Evolutionary conservation across 2,888 invertebrate genomes (phyloP), one percentile per base, ranked within the genome.

Genomic region (Brenthis ino): DNA sequence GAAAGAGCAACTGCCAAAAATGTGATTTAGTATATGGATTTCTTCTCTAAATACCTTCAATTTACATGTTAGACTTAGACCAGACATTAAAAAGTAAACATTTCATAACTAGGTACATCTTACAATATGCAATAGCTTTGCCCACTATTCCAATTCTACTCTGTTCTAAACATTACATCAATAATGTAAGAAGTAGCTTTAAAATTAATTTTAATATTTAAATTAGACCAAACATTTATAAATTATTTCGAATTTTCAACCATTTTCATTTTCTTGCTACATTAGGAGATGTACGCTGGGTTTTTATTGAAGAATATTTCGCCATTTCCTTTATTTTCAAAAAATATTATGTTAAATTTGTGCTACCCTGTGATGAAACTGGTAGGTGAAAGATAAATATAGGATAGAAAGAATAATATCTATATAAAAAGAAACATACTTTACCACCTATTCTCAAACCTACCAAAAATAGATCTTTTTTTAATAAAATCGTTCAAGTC

Each of bases 81-180:
- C 12, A 61, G 33, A n/a, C 20, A 55, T 20, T 24, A 13, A 20
- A 55, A 20, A 55, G 24, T 54, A 55, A 55, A 55, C 24, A 55
- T 43, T 43, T 43, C 8, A 24, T 55, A 55, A 55, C 11, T 13
- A 55, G 55, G 16, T 24, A 55, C 55, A 11, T 53, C 16, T 51
- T 71, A 71, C 65, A 71, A 71, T 68, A 68, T 71, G 71, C 65
- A 68, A 68, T 58, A 68, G 65, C 57, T n/a, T 64, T 58, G 54
- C 55, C 55, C 50, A 48, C 56, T 63, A 63, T 63, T 16, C 53
- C 68, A 68, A 71, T 48, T 43, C 70, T 70, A 70, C 55, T 43
- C 28, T 68, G 61, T 53, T 68, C 68, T 68, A 68, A 37, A 68
- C 56, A 57, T 66, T 63, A 71, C 57, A 63, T 65, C 64, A 37